Conservation (phyloP, 1,140 invertebrate genomes). For the Trichoplusia ni region DNA sequence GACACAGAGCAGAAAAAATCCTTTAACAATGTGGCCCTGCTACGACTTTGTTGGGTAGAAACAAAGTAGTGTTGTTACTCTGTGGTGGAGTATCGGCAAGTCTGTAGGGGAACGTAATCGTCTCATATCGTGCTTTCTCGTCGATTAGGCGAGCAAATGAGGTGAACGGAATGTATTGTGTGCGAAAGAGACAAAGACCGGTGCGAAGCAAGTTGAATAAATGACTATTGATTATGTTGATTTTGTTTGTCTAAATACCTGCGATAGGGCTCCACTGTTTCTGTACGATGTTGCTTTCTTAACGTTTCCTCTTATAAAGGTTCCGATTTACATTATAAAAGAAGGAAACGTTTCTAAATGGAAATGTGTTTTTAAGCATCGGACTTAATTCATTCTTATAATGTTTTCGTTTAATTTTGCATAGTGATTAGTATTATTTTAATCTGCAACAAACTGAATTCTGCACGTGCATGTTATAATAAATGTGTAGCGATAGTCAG, state of each 20-base stretch:
- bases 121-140: constrained; percentile 51
- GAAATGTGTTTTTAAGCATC: no score
- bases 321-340: not conserved
- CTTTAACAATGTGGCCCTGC: not conserved
- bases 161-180: constrained; percentile 44
- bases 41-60: not conserved
- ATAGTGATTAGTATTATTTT: no score
- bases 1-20: constrained; percentile 2
- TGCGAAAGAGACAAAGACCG: constrained; percentile 38
- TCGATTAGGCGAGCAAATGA: constrained; percentile 51
- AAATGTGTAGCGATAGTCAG: no score
- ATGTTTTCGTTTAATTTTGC: no score
- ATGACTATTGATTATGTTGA: constrained; percentile 36
- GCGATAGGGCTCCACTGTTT: not conserved
- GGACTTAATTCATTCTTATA: no score
- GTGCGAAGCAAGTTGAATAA: constrained; percentile 41
- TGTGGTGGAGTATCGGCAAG: constrained; percentile 28
- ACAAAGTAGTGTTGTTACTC: not conserved
- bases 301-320: not conserved
- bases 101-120: constrained; percentile 43
- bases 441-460: no score
- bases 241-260: constrained; percentile 26
- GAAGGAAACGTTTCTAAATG: no score
- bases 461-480: no score
- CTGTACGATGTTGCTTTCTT: constrained; percentile 1